Evolutionary conservation across 2,888 invertebrate genomes (phyloP).

Genomic region (Anarsia innoxiella): DNA sequence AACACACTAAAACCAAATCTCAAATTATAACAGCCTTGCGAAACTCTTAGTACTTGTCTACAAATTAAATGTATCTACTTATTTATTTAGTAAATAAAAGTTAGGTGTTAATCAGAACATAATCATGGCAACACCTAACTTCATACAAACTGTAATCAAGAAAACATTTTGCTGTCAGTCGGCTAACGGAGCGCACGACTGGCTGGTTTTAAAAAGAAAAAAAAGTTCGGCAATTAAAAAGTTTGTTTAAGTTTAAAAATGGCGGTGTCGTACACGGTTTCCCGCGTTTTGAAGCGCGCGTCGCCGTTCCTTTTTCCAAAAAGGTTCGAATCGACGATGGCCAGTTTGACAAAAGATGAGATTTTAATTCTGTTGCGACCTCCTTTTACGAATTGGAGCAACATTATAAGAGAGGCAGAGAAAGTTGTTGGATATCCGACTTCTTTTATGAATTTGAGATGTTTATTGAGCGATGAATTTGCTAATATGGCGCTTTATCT

Average conservation of each 20-base stretch:
- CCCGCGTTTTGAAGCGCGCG: slow-evolving; percentile 52
- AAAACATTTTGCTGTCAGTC: slow-evolving; percentile 15
- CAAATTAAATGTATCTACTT: no score
- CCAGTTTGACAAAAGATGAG: slow-evolving; percentile 65
- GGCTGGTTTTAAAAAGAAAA: slow-evolving; percentile 12
- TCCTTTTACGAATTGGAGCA: slow-evolving; percentile 67
- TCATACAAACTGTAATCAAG: slow-evolving; percentile 6
- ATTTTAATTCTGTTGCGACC: slow-evolving; percentile 57
- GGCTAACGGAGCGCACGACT: slow-evolving; percentile 7
- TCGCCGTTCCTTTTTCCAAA: slow-evolving; percentile 57
- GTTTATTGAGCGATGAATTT: slow-evolving; percentile 77
- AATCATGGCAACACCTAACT: slow-evolving; percentile 8
- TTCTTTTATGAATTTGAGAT: slow-evolving; percentile 75
- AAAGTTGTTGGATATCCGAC: slow-evolving; percentile 75
- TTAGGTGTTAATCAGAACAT: slow-evolving; percentile 1
- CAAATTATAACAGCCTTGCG: slow-evolving; percentile 1
- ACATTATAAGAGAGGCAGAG: slow-evolving; percentile 64
- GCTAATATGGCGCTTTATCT: slow-evolving; percentile 73
- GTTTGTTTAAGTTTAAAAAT: slow-evolving; percentile 27
- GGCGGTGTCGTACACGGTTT: slow-evolving; percentile 48
- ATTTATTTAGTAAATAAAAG: slow-evolving; percentile 3
- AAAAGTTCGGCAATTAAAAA: slow-evolving; percentile 8
- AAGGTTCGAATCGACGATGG: slow-evolving; percentile 61
- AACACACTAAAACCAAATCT: no score
- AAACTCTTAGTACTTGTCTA: not conserved